Conservation (phyloP, 2,797 vertebrate genomes). For the Epinephelus malabaricus region DNA sequence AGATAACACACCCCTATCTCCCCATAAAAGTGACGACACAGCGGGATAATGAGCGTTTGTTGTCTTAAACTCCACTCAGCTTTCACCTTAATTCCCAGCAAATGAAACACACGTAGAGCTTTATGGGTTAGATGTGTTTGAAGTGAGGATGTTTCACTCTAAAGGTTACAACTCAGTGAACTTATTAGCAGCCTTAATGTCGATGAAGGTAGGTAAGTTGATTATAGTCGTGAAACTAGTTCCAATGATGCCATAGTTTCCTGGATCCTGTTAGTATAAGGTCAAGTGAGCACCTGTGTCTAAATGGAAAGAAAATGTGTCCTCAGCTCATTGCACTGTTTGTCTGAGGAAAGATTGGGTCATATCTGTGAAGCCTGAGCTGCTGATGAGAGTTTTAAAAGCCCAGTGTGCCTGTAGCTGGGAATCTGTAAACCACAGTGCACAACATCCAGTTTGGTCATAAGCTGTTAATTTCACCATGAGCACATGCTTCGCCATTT, state of each 20-base stretch:
- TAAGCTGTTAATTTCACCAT: constrained; percentile 13
- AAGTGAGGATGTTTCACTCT: background rate
- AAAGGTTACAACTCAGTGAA: constrained; percentile 1
- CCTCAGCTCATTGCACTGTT: background rate
- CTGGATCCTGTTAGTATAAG: background rate
- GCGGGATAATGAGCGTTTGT: constrained; percentile 28
- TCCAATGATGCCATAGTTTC: background rate
- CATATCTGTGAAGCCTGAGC: background rate
- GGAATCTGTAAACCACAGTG: constrained; percentile 12
- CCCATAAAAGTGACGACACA: constrained; percentile 63
- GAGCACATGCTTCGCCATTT: constrained; percentile 20
- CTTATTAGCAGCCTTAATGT: constrained; percentile 1
- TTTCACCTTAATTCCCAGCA: background rate
- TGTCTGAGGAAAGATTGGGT: background rate
- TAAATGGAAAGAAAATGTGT: constrained; percentile 2
- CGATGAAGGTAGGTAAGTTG: background rate
- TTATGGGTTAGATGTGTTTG: background rate
- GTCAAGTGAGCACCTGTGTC: constrained; percentile 21
- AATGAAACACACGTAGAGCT: background rate
- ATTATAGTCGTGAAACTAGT: constrained; percentile 4
- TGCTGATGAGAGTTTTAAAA: constrained; percentile 24
- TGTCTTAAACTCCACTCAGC: background rate
- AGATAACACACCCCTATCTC: constrained; percentile 48
- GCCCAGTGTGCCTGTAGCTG: background rate
- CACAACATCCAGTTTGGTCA: constrained; percentile 14